Base-by-base conservation (phyloP, 2,113 vertebrate species). In the Hydrolagus affinis region DNA sequence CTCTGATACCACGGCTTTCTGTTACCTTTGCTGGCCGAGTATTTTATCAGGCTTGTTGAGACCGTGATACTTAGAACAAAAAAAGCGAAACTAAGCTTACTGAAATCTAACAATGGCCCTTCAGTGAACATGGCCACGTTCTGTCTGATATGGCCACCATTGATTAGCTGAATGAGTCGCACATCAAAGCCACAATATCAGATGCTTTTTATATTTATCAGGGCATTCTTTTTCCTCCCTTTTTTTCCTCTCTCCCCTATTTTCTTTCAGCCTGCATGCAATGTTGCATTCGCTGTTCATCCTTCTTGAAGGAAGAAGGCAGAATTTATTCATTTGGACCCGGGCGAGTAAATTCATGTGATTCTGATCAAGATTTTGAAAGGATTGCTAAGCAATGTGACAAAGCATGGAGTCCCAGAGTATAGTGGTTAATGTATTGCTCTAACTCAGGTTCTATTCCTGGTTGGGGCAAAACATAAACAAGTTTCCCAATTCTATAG, bases 1-100 rank as follows among this genome's bases (percentile, higher is more conserved):
- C 66, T 83, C 28, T 83, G 78, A 60, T 62, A 83, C 62, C 78
- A 30, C 30, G 64, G 62, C 78, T 64, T 44, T 44, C 44, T 83
- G 78, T 60, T 62, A 83, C 62, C 78, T 83, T 66, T 83, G 62
- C 78, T 28, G 32, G 60, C 66, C 17, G 60, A 83, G 17, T 15
- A 62, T 23, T 83, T 80, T 68, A 64, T 66, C 62, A 68, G 23
- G 78, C 28, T 66, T 80, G 76, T 2, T 64, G 1, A 60, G 14
- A 83, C 60, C 25, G 64, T n/a, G n/a, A 0, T 80, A 23, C 28
- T 15, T 30, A 25, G 56, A 83, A 83, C 1, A 1, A 44, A 60
- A 80, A 78, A 60, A 80, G 56, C 21, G 8, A 28, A 64, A 28
- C 25, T 12, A 44, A 44, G 44, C 44, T 44, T 44, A 44, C 44